Conservation (phyloP, 2,113 vertebrate species). For the Mixornis gularis region DNA sequence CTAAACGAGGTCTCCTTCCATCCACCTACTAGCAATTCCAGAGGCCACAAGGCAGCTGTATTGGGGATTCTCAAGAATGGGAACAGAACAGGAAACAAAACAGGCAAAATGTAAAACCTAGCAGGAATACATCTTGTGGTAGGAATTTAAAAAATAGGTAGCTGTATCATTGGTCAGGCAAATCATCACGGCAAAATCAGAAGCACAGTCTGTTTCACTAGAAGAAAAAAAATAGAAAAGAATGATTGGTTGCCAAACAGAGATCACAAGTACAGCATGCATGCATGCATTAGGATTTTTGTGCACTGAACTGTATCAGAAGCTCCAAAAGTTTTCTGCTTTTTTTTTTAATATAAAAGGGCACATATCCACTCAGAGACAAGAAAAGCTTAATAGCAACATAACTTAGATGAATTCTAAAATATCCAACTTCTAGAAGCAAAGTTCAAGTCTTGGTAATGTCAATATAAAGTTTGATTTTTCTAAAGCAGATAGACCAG, state of each 20-base stretch:
- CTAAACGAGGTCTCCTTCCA: background rate
- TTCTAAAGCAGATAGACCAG: background rate
- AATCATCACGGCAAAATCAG: background rate
- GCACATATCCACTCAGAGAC: background rate
- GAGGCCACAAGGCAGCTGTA: background rate
- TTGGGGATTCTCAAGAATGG: background rate
- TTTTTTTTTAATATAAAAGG: background rate
- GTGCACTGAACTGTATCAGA: background rate
- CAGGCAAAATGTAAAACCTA: background rate
- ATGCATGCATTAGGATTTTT: background rate
- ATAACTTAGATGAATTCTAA: background rate
- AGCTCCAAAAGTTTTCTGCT: background rate
- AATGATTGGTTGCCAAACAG: background rate
- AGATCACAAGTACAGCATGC: background rate
- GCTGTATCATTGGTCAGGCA: background rate
- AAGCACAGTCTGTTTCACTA: background rate
- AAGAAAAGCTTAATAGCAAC: background rate
- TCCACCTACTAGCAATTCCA: background rate
- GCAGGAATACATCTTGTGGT: background rate
- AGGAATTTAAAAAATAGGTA: background rate
- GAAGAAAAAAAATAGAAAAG: background rate
- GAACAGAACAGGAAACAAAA: background rate
- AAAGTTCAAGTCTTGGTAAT: slow-evolving; percentile 24
- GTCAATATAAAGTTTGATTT: slow-evolving; percentile 16
- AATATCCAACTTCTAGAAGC: background rate